Percentiles rank a stretch among this genome's conserved stretches.
Evolutionary conservation across 2,797 vertebrate species (phyloP).

Genomic region (Cirrhinus molitorella): DNA sequence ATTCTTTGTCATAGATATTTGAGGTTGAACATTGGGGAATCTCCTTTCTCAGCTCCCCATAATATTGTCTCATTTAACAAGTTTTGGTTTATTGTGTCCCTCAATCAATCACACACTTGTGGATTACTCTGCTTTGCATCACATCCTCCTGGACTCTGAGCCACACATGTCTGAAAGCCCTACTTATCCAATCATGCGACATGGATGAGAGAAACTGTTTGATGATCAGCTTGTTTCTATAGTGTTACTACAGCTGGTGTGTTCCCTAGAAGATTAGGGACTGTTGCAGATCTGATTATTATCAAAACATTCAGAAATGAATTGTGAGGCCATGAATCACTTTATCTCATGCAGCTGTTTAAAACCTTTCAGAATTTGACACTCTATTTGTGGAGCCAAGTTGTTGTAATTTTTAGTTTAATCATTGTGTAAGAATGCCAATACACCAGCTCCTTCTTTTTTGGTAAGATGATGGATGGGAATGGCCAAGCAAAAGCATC

Average conservation of each 20-base stretch:
- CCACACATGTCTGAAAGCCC: constrained; percentile 49
- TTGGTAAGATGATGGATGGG: constrained; percentile 56
- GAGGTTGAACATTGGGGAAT: constrained; percentile 31
- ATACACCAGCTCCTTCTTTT: constrained; percentile 32
- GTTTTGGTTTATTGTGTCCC: constrained; percentile 41
- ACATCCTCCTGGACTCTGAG: constrained; percentile 39
- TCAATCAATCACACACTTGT: constrained; percentile 54
- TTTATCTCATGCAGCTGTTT: constrained; percentile 46
- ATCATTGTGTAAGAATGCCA: constrained; percentile 31
- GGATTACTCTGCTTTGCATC: constrained; percentile 46
- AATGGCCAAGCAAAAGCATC: constrained; percentile 46
- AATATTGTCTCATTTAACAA: constrained; percentile 57
- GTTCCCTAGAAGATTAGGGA: constrained; percentile 36
- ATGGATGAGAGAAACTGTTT: constrained; percentile 31
- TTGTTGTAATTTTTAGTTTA: constrained; percentile 46
- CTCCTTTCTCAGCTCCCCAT: constrained; percentile 51
- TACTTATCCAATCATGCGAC: constrained; percentile 44
- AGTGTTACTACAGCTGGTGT: constrained; percentile 48
- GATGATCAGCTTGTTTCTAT: constrained; percentile 30
- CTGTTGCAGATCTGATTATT: constrained; percentile 48
- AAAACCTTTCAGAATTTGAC: constrained; percentile 38
- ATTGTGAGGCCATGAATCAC: constrained; percentile 35
- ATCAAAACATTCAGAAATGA: constrained; percentile 53
- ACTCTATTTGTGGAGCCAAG: constrained; percentile 21
- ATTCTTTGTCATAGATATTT: background rate